Conservation (phyloP, 1,140 invertebrate species). For the Drepana arcuata region DNA sequence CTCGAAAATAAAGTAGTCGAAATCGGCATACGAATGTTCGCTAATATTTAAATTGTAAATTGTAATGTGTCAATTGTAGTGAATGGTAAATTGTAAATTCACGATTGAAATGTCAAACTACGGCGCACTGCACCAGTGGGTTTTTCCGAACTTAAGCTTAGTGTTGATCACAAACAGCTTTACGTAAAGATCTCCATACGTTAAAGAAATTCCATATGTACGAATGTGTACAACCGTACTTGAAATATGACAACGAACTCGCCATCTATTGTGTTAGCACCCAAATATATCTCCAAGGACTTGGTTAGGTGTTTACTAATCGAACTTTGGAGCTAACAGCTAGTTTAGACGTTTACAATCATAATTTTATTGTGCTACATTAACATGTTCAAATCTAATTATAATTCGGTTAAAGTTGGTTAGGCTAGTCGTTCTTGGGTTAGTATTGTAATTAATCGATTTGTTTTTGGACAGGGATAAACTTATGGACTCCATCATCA, state of each 20-base stretch:
- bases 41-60: background rate
- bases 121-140: too few species aligned
- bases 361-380: background rate
- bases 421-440: background rate
- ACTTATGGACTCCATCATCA: constrained; percentile 73
- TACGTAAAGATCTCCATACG: too few species aligned
- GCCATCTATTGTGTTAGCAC: too few species aligned
- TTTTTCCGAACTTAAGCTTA: too few species aligned
- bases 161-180: too few species aligned
- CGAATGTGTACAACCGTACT: too few species aligned
- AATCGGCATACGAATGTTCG: background rate
- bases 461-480: background rate
- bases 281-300: too few species aligned
- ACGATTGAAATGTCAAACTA: too few species aligned
- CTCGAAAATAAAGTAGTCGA: background rate
- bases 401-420: background rate
- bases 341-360: background rate
- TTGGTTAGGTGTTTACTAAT: too few species aligned
- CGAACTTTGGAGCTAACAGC: too few species aligned
- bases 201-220: too few species aligned
- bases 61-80: background rate
- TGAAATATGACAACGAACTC: too few species aligned
- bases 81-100: background rate
- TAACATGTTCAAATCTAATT: background rate
- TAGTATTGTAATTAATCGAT: background rate